Evolutionary conservation across 23 tunicate species (phyloP), one percentile per base, ranked within the genome.

Genomic region (Clavelina lepadiformis): DNA sequence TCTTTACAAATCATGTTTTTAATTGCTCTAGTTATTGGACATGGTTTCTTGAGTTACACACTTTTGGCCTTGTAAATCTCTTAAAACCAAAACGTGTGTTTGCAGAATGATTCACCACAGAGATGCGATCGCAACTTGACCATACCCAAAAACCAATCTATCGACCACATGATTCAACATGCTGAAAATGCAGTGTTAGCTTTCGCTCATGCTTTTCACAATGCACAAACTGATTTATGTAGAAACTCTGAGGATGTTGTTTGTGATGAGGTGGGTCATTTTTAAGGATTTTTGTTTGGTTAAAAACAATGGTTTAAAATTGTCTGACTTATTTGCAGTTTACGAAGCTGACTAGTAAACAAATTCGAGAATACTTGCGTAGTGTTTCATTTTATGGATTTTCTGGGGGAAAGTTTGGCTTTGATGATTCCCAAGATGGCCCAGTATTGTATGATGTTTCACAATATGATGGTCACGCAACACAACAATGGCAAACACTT

Each of bases 381-480:
- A 73, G 57, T 50, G 59, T 68, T 45, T 29, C 71, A 13, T 67
- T 75, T 41, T 2, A 0, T 8, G 63, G 49, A 29, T 58, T 31
- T 28, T 59, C 61, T 27, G 46, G 49, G 11, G 57, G 28, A 32
- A 31, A 13, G 6, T 84, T 76, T 53, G 13, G 26, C 0, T 76
- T 84, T 33, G 79, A 76, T 36, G 31, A 45, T 2, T 46, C 30
- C 0, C 93, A 84, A 52, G 93, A 84, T 56, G 93, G 78, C 7
- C 83, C 82, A 8, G 82, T 74, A 11, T 31, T 38, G 35, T 84
- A 84, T 61, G 78, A 76, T 32, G 59, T 84, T 29, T 46, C 13
- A 31, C 38, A 63, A 25, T 84, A 84, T 66, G 64, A 70, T 27
- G 68, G 72, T 2, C 32, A 33, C 32, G 24, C 3, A 22, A 1